Base-by-base conservation (phyloP, 2,888 invertebrate species). In the Acanthosepion pharaonis region DNA sequence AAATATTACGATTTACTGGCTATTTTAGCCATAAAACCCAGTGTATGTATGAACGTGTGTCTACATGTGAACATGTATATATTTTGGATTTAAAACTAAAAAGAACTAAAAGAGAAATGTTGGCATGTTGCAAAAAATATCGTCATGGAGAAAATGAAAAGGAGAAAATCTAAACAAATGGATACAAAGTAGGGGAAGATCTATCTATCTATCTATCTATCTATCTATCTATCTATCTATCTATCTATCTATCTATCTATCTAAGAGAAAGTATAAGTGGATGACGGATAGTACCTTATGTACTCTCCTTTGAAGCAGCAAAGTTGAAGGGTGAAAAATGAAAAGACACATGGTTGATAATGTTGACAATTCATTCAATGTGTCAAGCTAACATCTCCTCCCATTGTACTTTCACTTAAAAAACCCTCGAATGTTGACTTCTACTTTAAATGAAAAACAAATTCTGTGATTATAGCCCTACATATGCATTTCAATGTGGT, bases 161-260 rank as follows among this genome's bases (percentile, higher is more conserved):
- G 78, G 78, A n/a, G 3, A 78, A 28, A 78, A 8, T 78, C n/a
- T n/a, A 11, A 78, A 78, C 28, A n/a, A 64, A 64, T 59, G 59
- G 15, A 59, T 6, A 25, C 23, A 5, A 64, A 64, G 28, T 64
- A 64, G 64, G 11, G 28, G 28, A 64, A 64, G 28, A 64, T 28
- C n/a, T 6, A 64, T 55, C 0, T 20, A 55, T 55, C 8, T 6
- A 92, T 28, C 33, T 48, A 91, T 91, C 33, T 91, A 91, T 91
- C n/a, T 91, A 91, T n/a, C n/a, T 91, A 91, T n/a, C n/a, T 91
- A 91, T 91, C n/a, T 91, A 91, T 91, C n/a, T 91, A 42, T 91
- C 33, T 91, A 91, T 91, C n/a, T 91, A 91, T n/a, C n/a, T 91
- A 91, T n/a, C n/a, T 91, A 91, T 91, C n/a, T 91, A 91, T 91